These are phyloP conservation scores for Cyanoderma ruficeps DNA, from an alignment of 2,113 vertebrate genomes.

Conservation along the genomic window DNA sequence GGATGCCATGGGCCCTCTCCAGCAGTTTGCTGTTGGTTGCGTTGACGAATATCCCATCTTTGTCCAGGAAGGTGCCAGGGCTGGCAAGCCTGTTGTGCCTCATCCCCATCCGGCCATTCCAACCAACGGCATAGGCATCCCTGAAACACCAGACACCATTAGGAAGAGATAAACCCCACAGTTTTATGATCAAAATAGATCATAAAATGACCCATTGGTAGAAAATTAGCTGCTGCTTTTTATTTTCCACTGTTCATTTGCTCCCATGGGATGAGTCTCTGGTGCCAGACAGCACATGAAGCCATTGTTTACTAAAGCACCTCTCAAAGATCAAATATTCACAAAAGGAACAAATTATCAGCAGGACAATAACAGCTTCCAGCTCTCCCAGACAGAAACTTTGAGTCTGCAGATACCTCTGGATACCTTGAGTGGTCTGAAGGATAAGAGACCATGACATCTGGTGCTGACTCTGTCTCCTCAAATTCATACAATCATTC, in stretches of 20 bases:
- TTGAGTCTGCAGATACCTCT: not conserved
- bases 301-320: accelerated
- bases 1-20: conserved; percentile 95
- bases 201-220: not conserved
- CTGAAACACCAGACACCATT: conserved; percentile 48
- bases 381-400: not conserved
- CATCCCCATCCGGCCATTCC: conserved; percentile 82
- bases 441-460: not conserved
- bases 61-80: conserved; percentile 78
- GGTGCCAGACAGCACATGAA: not conserved
- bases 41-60: conserved; percentile 91
- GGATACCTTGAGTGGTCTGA: not conserved
- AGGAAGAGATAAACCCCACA: accelerated
- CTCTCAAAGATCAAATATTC: not conserved
- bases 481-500: not conserved
- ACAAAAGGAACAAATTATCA: not conserved
- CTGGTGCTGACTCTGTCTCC: not conserved
- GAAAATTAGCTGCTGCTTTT: not conserved
- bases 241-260: accelerated
- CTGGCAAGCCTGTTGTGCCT: conserved; percentile 77
- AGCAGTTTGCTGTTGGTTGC: conserved; percentile 91
- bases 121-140: conserved; percentile 76
- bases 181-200: not conserved
- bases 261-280: not conserved
- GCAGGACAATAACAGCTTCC: not conserved